These are phyloP conservation scores for Amphiprion clarkii DNA, from an alignment of 2,797 vertebrate genomes.

Conservation along the genomic window DNA sequence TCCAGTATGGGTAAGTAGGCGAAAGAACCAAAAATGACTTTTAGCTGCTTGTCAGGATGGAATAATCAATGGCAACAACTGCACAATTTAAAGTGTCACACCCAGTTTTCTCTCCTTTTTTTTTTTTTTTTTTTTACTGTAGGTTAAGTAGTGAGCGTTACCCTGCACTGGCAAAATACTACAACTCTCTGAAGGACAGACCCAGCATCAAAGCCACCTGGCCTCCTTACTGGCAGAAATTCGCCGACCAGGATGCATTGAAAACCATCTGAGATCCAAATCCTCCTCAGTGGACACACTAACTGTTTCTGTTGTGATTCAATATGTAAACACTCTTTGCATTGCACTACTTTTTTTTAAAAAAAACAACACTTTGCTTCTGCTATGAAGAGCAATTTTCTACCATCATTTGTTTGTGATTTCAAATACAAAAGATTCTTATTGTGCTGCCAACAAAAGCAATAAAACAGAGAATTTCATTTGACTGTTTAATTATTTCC, in stretches of 20 bases:
- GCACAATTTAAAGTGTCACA: not conserved
- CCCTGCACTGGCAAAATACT: constrained; percentile 79
- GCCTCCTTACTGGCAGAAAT: constrained; percentile 77
- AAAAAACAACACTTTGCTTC: too few relatives aligned
- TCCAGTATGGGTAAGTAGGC: constrained; percentile 70
- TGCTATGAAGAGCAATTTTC: too few relatives aligned
- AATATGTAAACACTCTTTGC: too few relatives aligned
- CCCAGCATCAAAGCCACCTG: constrained; percentile 80
- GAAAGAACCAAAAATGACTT: not conserved
- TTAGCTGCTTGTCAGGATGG: rapidly evolving
- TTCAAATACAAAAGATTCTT: not conserved
- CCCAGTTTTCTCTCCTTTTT: not conserved
- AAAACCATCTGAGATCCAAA: constrained; percentile 73
- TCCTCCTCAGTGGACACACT: not conserved
- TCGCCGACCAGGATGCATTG: constrained; percentile 3
- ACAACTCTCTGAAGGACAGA: constrained; percentile 74
- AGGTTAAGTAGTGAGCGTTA: constrained; percentile 76
- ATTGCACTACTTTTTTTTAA: constrained; percentile 13
- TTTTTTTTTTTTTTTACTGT: not conserved
- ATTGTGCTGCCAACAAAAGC: constrained; percentile 13
- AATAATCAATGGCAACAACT: not conserved
- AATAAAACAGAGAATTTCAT: constrained; percentile 22
- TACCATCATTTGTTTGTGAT: not conserved
- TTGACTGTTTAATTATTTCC: too few relatives aligned
- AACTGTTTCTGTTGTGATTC: too few relatives aligned